These are phyloP conservation scores for Microcaecilia unicolor DNA, from an alignment of 2,797 vertebrate species.

Conservation along the genomic window DNA sequence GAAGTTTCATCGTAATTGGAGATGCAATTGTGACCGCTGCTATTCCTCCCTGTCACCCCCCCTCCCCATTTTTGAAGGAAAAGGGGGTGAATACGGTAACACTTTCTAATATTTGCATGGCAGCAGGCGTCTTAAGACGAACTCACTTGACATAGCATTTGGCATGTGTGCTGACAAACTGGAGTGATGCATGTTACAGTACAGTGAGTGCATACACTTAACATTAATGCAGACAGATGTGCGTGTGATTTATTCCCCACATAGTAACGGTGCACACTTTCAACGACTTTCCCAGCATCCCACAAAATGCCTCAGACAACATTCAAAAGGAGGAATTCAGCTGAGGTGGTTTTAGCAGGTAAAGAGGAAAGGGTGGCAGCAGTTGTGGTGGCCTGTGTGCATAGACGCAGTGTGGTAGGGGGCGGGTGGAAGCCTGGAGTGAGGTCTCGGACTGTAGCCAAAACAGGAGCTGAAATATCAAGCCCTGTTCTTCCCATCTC, in stretches of 20 bases:
- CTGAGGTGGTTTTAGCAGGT: no score
- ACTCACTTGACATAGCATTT: constrained; percentile 27
- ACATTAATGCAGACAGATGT: rapidly evolving
- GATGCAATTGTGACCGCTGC: not conserved
- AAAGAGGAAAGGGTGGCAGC: no score
- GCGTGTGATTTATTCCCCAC: rapidly evolving
- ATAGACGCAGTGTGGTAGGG: no score
- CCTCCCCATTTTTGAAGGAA: no score
- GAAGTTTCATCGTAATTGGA: constrained; percentile 12
- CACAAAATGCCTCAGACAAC: no score
- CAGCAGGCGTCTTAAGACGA: not conserved
- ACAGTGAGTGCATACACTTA: rapidly evolving
- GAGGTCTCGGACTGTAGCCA: no score
- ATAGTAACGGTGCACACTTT: not conserved
- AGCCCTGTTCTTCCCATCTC: constrained; percentile 58
- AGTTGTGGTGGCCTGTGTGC: no score
- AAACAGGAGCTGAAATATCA: constrained; percentile 73
- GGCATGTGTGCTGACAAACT: not conserved
- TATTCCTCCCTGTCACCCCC: no score
- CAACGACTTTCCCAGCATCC: no score
- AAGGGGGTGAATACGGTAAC: not conserved
- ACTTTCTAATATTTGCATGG: not conserved
- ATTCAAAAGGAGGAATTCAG: no score
- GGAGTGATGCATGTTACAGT: not conserved
- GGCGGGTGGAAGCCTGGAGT: no score